Base-by-base conservation (phyloP, 1,140 invertebrate genomes). In the fruit fly (Drosophila melanogaster) region DNA sequence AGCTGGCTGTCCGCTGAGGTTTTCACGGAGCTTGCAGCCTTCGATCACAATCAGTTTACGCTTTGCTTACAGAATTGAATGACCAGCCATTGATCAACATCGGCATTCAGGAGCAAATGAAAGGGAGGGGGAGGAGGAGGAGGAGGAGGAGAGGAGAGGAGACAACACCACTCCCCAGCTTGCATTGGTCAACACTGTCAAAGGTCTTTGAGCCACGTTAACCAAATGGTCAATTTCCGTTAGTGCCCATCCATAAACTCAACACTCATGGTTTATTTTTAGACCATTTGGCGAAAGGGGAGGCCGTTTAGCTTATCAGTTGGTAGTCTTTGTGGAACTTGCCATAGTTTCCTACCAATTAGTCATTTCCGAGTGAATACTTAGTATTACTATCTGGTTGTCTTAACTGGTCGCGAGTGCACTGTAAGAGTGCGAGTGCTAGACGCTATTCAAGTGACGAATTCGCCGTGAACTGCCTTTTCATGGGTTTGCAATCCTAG, bases 41-140 rank as follows among this genome's bases (percentile, higher is more conserved):
- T 85, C 75, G 75, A 87, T 81, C 83, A 87, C 81, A 86, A 86
- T 86, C 81, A 83, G 83, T 87, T 87, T 69, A 87, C 65, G 81
- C 84, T 86, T 85, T 77, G 67, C 81, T 77, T 79, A 85, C 81
- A 67, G 85, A 85, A 85, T 81, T 80, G 81, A 85, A 85, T 80
- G 77, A 73, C 67, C 79, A 76, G 61, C 75, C 79, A 86, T 86
- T 87, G 81, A 86, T 86, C 81, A 78, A 58, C 60, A 46, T 61
- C 55, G 35, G 22, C 66, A 47, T 19, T 49, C 22, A 54, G 46
- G 35, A 12, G 51, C 38, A 56, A 50, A 44, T 15, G 35, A 10
- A 33, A 35, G 11, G 33, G 38, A 0, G 55, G 22, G 14, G 7
- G 11, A 17, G 33, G 33, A 6, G 6, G 3, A 14, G 12, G n/a